Percentiles rank a stretch among this genome's conserved stretches.
These are phyloP conservation scores for Tridacna crocea DNA, from an alignment of 2,888 invertebrate genomes.

Conservation along the genomic window DNA sequence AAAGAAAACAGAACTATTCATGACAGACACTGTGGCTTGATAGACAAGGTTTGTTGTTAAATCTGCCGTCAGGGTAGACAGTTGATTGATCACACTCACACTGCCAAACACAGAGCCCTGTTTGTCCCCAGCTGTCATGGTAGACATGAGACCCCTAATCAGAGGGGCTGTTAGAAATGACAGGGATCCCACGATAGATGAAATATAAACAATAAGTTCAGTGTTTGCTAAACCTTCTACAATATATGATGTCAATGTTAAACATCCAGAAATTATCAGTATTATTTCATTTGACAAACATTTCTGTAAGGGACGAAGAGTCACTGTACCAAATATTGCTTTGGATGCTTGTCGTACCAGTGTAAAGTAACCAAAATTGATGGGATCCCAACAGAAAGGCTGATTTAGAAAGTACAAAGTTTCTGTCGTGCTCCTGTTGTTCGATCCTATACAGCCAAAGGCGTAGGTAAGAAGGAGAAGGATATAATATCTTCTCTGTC, in stretches of 20 bases:
- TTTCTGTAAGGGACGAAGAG: constrained; percentile 35
- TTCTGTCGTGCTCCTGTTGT: constrained; percentile 38
- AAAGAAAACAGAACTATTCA: constrained; percentile 53
- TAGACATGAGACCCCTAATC: constrained; percentile 52
- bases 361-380: constrained; percentile 37
- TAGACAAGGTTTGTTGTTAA: constrained; percentile 36
- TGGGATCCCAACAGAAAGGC: constrained; percentile 55
- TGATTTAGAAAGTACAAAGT: constrained; percentile 48
- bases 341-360: constrained; percentile 28
- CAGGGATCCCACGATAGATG: constrained; percentile 35
- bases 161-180: constrained; percentile 45
- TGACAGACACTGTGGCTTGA: constrained; percentile 37
- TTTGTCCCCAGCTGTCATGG: constrained; percentile 40
- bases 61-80: constrained; percentile 22
- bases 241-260: constrained; percentile 28
- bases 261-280: constrained; percentile 30
- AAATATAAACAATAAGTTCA: constrained; percentile 36
- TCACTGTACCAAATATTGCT: constrained; percentile 32
- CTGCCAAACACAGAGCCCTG: constrained; percentile 56
- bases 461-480: constrained; percentile 40
- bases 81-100: constrained; percentile 33
- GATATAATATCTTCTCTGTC: constrained; percentile 35
- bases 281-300: constrained; percentile 45
- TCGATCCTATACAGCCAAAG: constrained; percentile 17
- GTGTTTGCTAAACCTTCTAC: constrained; percentile 48